Evolutionary conservation across 2,888 invertebrate species (phyloP).

Genomic region (Hybos culiciformis): DNA sequence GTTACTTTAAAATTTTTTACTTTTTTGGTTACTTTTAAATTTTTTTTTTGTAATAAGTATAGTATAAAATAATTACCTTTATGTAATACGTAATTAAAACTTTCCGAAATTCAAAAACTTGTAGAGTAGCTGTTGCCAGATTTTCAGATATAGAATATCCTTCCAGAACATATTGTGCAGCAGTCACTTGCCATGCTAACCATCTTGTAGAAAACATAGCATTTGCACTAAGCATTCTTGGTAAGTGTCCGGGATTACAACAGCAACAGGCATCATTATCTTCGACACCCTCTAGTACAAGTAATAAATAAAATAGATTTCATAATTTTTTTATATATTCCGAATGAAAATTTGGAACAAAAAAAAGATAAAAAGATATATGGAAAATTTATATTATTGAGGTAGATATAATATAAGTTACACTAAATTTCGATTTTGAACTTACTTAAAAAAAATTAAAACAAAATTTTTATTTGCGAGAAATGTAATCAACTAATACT

Average conservation of each 20-base stretch:
- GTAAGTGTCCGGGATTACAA: constrained; percentile 77
- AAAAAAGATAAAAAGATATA: too few relatives aligned
- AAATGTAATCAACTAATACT: too few relatives aligned
- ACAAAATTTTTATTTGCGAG: too few relatives aligned
- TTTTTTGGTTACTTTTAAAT: neutral
- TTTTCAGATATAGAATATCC: constrained; percentile 98
- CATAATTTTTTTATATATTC: too few relatives aligned
- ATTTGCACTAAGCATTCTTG: constrained; percentile 82
- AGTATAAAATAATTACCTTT: constrained; percentile 48
- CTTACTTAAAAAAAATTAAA: too few relatives aligned
- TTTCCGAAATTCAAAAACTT: constrained; percentile 94
- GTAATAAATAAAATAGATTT: too few relatives aligned
- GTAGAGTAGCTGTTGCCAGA: constrained; percentile 90
- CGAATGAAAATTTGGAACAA: too few relatives aligned
- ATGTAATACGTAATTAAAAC: constrained; percentile 95
- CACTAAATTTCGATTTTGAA: too few relatives aligned
- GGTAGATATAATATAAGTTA: too few relatives aligned
- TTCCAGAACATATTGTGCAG: constrained; percentile 93
- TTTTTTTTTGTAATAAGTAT: constrained; percentile 1
- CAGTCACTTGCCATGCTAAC: constrained; percentile 95
- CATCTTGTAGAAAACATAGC: constrained; percentile 96
- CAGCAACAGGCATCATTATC: constrained; percentile 94
- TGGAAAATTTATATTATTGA: too few relatives aligned
- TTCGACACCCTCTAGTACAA: constrained; percentile 84
- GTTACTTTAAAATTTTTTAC: neutral